These are phyloP conservation scores for Venustaconcha ellipsiformis DNA, from an alignment of 1,140 invertebrate genomes.

Conservation along the genomic window DNA sequence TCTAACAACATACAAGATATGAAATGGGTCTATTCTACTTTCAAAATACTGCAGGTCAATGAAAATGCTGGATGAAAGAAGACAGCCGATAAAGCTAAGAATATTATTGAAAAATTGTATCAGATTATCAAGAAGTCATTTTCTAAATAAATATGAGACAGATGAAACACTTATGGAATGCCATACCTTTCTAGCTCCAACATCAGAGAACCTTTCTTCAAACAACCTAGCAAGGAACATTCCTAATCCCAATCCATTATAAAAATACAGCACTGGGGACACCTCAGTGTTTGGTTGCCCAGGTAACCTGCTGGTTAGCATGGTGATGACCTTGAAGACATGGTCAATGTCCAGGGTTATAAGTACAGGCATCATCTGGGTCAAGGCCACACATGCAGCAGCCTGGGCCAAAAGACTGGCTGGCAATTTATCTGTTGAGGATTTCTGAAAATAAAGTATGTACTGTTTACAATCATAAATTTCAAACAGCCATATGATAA, in stretches of 20 bases:
- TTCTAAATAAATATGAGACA: background rate
- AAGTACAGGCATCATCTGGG: conserved; percentile 22
- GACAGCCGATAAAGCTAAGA: no score
- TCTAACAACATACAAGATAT: no score
- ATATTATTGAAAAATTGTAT: no score
- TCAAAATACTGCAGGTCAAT: no score
- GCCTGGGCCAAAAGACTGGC: conserved; percentile 34
- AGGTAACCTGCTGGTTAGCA: conserved; percentile 32
- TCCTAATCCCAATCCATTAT: conserved; percentile 45
- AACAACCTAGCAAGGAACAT: conserved; percentile 43
- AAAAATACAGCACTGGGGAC: conserved; percentile 40
- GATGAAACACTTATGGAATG: background rate
- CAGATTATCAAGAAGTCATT: no score
- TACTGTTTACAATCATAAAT: no score
- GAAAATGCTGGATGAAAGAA: no score
- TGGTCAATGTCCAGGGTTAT: conserved; percentile 17
- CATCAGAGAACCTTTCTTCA: conserved; percentile 47
- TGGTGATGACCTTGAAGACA: conserved; percentile 13
- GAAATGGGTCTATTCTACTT: no score
- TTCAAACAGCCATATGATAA: no score
- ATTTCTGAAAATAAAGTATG: conserved; percentile 9
- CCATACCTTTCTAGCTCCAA: conserved; percentile 45
- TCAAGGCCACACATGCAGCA: conserved; percentile 22
- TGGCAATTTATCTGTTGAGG: conserved; percentile 22
- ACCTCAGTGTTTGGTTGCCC: conserved; percentile 14